These are phyloP conservation scores for Drosophila albomicans DNA, from an alignment of 1,140 invertebrate species.

Conservation along the genomic window DNA sequence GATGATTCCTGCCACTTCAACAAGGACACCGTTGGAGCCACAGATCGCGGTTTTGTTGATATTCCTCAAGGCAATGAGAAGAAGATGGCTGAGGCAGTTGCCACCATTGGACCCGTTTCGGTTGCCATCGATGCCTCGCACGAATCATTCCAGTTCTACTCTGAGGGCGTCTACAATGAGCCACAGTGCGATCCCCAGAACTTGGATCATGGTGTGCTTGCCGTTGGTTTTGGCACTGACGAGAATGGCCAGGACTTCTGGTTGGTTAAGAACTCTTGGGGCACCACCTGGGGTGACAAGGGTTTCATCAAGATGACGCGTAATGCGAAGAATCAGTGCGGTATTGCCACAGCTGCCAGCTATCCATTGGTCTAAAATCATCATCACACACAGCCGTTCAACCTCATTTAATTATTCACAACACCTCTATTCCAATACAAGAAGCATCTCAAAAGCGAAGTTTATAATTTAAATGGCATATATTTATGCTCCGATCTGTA, in stretches of 20 bases:
- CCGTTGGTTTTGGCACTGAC: conserved; percentile 89
- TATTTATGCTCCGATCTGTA: conserved; percentile 12
- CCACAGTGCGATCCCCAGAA: conserved; percentile 88
- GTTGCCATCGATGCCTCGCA: conserved; percentile 97
- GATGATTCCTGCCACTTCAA: conserved; percentile 90
- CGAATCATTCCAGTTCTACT: conserved; percentile 89
- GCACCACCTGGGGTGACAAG: conserved; percentile 91
- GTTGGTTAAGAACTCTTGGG: conserved; percentile 92
- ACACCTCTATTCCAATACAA: conserved; percentile 50
- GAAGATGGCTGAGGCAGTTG: conserved; percentile 91
- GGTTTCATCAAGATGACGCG: conserved; percentile 96
- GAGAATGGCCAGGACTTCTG: conserved; percentile 87
- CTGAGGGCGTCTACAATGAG: conserved; percentile 88
- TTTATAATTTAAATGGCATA: conserved; percentile 53
- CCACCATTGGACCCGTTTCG: conserved; percentile 94
- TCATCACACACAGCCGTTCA: conserved; percentile 25
- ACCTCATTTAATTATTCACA: conserved; percentile 43
- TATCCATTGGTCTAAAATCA: conserved; percentile 91
- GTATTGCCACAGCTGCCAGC: conserved; percentile 93
- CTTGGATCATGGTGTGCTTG: conserved; percentile 94
- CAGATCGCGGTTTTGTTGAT: conserved; percentile 85
- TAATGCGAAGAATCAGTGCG: conserved; percentile 95
- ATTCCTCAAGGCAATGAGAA: conserved; percentile 92
- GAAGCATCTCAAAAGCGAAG: conserved; percentile 68
- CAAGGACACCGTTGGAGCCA: conserved; percentile 92